Percentiles rank a stretch among this genome's conserved stretches.
Evolutionary conservation across 2,113 vertebrate species (phyloP).

Genomic region (Merops nubicus): DNA sequence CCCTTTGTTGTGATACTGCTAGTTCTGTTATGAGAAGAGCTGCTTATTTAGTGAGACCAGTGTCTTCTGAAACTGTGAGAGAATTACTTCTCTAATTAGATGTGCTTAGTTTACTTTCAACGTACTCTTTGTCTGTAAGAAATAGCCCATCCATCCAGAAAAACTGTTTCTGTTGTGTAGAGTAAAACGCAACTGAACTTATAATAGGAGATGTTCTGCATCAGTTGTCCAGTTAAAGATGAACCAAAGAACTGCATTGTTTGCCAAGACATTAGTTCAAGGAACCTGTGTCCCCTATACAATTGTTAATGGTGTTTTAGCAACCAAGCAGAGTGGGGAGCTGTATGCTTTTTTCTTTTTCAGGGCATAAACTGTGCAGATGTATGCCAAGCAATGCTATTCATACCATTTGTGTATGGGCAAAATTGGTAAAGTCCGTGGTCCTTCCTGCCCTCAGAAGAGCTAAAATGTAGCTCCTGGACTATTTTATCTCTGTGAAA

Average conservation of each 20-base stretch:
- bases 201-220: constrained; percentile 10
- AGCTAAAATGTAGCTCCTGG: background rate
- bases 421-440: background rate
- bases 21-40: background rate
- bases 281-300: background rate
- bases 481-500: background rate
- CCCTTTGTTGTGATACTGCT: constrained; percentile 6
- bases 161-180: constrained; percentile 26
- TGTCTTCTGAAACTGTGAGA: background rate
- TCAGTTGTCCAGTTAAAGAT: constrained; percentile 27
- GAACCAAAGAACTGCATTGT: background rate
- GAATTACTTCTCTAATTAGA: constrained; percentile 13
- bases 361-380: background rate
- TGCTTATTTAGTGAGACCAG: background rate
- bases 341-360: background rate
- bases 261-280: background rate
- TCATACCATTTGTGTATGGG: accelerated
- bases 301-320: background rate
- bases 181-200: background rate
- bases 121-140: background rate
- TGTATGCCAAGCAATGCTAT: background rate
- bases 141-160: constrained; percentile 33
- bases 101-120: constrained; percentile 22
- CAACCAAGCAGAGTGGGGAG: background rate
- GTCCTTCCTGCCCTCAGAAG: background rate